These are phyloP conservation scores for Digitonthophagus gazella DNA, from an alignment of 2,888 invertebrate species.

Conservation along the genomic window DNA sequence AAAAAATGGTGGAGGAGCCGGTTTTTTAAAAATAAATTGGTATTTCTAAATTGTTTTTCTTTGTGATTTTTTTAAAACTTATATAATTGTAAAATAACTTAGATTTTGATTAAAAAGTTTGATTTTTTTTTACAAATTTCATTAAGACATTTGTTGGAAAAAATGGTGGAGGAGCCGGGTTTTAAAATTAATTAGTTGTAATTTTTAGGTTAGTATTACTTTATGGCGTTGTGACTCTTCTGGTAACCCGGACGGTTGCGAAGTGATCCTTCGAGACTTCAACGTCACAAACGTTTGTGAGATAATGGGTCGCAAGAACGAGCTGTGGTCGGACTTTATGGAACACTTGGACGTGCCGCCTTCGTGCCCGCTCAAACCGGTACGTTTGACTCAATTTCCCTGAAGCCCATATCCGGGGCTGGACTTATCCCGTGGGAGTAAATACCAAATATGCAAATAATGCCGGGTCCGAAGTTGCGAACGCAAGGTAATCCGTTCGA, in stretches of 20 bases:
- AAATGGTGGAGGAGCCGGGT: too few relatives aligned
- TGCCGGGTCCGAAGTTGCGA: neutral
- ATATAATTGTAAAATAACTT: too few relatives aligned
- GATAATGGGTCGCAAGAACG: slow-evolving; percentile 35
- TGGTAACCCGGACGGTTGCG: slow-evolving; percentile 41
- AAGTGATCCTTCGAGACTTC: slow-evolving; percentile 40
- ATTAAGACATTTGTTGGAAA: too few relatives aligned
- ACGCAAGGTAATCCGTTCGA: neutral
- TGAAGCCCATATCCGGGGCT: neutral
- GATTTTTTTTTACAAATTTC: too few relatives aligned
- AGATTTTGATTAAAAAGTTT: too few relatives aligned
- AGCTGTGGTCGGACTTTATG: slow-evolving; percentile 39
- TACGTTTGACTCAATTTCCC: slow-evolving; percentile 30
- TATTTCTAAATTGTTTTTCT: too few relatives aligned
- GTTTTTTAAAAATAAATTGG: too few relatives aligned
- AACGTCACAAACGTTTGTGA: slow-evolving; percentile 37
- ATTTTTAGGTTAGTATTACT: slow-evolving; percentile 37
- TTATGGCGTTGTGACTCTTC: slow-evolving; percentile 42
- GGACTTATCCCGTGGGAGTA: neutral
- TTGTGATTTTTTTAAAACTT: too few relatives aligned
- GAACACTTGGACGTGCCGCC: slow-evolving; percentile 35
- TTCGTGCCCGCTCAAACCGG: slow-evolving; percentile 41
- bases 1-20: too few relatives aligned
- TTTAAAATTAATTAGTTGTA: too few relatives aligned
- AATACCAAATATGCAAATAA: neutral